Conservation (phyloP, 2,888 invertebrate species). For the Nomada hirtipes region DNA sequence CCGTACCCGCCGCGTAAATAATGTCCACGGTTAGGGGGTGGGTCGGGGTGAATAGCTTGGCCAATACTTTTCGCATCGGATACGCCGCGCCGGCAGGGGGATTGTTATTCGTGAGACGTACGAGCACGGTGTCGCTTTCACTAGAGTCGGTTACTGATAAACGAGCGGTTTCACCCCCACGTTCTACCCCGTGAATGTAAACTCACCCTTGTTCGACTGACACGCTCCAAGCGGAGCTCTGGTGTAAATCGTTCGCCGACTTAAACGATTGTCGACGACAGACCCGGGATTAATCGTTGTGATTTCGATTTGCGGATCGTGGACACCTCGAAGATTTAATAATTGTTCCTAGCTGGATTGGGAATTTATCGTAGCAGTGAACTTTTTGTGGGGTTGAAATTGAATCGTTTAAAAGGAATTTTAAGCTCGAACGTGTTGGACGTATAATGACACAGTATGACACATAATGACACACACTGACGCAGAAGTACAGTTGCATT, state of each 20-base stretch:
- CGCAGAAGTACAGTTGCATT: too few relatives aligned
- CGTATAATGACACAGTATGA: too few relatives aligned
- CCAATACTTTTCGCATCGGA: slow-evolving; percentile 76
- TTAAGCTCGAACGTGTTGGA: too few relatives aligned
- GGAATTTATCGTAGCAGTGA: too few relatives aligned
- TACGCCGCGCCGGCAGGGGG: slow-evolving; percentile 53
- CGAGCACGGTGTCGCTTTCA: slow-evolving; percentile 83
- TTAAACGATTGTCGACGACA: slow-evolving; percentile 79
- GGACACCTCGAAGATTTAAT: slow-evolving; percentile 4
- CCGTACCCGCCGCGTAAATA: slow-evolving; percentile 68
- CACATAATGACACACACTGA: too few relatives aligned
- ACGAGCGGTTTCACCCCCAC: slow-evolving; percentile 82
- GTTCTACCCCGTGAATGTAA: slow-evolving; percentile 78
- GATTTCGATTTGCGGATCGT: slow-evolving; percentile 46
- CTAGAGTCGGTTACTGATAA: slow-evolving; percentile 83
- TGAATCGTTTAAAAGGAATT: too few relatives aligned
- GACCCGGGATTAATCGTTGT: slow-evolving; percentile 74
- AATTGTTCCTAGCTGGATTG: not conserved
- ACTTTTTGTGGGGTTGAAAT: too few relatives aligned
- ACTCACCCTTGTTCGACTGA: slow-evolving; percentile 76
- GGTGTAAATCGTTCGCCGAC: slow-evolving; percentile 78
- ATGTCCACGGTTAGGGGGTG: slow-evolving; percentile 61
- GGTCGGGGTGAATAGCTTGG: slow-evolving; percentile 53
- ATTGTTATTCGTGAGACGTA: slow-evolving; percentile 83
- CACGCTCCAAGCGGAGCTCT: slow-evolving; percentile 65